These are phyloP conservation scores for Athripsodes cinereus DNA, from an alignment of 2,888 invertebrate genomes.

Conservation along the genomic window DNA sequence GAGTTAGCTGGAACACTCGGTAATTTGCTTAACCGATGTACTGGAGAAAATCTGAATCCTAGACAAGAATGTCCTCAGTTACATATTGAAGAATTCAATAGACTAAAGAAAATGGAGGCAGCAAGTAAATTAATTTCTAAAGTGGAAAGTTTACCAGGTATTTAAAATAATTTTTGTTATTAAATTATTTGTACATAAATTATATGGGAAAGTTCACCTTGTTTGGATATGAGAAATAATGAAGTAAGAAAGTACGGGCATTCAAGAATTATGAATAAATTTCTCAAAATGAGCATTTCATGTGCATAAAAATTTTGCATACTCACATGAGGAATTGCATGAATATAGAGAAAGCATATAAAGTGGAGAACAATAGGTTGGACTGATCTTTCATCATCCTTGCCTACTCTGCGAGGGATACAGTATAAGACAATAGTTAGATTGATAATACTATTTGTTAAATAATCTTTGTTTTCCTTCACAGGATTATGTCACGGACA, in stretches of 20 bases:
- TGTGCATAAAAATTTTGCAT: no score
- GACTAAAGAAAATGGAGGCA: constrained; percentile 39
- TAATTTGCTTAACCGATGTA: constrained; percentile 79
- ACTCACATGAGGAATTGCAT: background rate
- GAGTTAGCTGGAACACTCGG: constrained; percentile 91
- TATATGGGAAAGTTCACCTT: no score
- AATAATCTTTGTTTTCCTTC: background rate
- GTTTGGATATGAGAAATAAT: no score
- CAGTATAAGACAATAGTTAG: background rate
- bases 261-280: no score
- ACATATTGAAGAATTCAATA: constrained; percentile 43
- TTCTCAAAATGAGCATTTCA: no score
- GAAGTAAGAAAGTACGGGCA: no score
- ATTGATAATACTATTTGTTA: background rate
- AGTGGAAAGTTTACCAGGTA: constrained; percentile 54
- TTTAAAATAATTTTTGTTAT: background rate
- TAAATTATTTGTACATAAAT: no score
- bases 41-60: constrained; percentile 74
- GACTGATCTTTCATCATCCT: no score
- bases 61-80: constrained; percentile 61
- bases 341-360: background rate
- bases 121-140: constrained; percentile 50
- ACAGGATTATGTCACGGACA: constrained; percentile 58
- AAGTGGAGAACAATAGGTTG: no score
- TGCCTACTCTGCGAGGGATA: no score